phyloP scores from a whole-genome alignment of 2,888 invertebrate genomes.

The Aradus depressus region DNA sequence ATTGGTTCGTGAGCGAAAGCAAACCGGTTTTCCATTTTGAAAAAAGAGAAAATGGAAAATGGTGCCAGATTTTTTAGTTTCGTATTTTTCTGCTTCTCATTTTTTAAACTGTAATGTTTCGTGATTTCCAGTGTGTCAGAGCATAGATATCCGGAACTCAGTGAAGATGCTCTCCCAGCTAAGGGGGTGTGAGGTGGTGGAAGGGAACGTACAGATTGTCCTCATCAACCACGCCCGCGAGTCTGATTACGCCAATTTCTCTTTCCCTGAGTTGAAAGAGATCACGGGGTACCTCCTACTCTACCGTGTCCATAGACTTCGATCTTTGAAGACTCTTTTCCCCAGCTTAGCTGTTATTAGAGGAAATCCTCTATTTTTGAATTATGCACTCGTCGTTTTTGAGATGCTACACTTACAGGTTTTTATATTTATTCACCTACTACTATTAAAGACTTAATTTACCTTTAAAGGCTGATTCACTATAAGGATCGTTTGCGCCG shows the following conservation, averaged over 20 bases:
- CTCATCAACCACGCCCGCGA: slow-evolving; percentile 47
- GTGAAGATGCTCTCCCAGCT: slow-evolving; percentile 40
- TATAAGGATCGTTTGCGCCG: too few species aligned
- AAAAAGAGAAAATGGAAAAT: too few species aligned
- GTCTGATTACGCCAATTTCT: slow-evolving; percentile 42
- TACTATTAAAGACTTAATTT: too few species aligned
- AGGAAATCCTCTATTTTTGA: slow-evolving; percentile 59
- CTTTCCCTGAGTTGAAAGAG: slow-evolving; percentile 63
- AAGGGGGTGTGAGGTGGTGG: slow-evolving; percentile 59
- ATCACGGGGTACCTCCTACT: slow-evolving; percentile 76
- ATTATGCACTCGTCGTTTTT: slow-evolving; percentile 72
- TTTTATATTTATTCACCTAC: too few species aligned
- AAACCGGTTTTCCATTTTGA: too few species aligned
- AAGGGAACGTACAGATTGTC: slow-evolving; percentile 64
- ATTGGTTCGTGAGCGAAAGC: too few species aligned
- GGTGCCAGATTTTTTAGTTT: too few species aligned
- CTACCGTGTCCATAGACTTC: slow-evolving; percentile 61
- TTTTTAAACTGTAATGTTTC: too few species aligned
- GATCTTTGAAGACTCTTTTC: slow-evolving; percentile 60
- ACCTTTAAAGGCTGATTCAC: too few species aligned
- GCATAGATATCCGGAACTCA: slow-evolving; percentile 47
- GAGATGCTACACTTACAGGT: slow-evolving; percentile 51
- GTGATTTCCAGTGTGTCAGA: slow-evolving; percentile 41
- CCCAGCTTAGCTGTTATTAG: slow-evolving; percentile 82
- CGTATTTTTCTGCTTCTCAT: too few species aligned